Evolutionary conservation across 2,113 vertebrate genomes (phyloP), one percentile per base, ranked within the genome.

Genomic region (Parus major): DNA sequence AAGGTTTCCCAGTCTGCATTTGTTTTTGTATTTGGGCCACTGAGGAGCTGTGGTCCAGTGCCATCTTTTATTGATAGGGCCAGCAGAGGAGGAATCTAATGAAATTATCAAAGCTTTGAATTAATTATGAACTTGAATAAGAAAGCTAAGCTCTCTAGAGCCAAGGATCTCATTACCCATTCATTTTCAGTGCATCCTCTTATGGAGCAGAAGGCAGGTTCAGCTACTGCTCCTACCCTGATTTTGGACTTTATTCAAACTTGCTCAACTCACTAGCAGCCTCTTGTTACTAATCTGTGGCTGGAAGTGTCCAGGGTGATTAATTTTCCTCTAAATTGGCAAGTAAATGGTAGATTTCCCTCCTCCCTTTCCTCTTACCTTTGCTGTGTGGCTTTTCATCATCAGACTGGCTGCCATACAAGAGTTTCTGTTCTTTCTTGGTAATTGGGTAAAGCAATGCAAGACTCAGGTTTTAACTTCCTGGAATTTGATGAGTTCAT

Each of bases 41-140:
- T 88, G 98, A 98, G 98, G 98, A 98, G 92, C 98, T 98, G 97
- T 84, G 92, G 98, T 99, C 98, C 98, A 95, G 97, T 97, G 97
- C 98, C 98, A 99, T 99, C 98, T 99, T 99, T 99, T 99, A 99
- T 99, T 99, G 98, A 99, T 99, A 98, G 98, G 98, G 98, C 97
- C 95, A 98, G 98, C 97, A 97, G 96, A 98, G 96, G 96, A 98
- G 96, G 97, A 98, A 97, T 98, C 98, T 99, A 99, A 99, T 99
- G 99, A 99, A 99, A 99, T 99, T 98, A 99, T 99, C 99, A 99
- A 98, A 98, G 98, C 99, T 98, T 97, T 99, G 99, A 99, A 99
- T 99, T 99, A 99, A 99, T 99, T 98, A 99, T 99, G 98, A 99
- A 98, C 98, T 98, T 97, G 98, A 98, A 98, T 98, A 99, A 99